These are phyloP conservation scores for Willisornis vidua DNA, from an alignment of 2,113 vertebrate genomes.

Conservation along the genomic window DNA sequence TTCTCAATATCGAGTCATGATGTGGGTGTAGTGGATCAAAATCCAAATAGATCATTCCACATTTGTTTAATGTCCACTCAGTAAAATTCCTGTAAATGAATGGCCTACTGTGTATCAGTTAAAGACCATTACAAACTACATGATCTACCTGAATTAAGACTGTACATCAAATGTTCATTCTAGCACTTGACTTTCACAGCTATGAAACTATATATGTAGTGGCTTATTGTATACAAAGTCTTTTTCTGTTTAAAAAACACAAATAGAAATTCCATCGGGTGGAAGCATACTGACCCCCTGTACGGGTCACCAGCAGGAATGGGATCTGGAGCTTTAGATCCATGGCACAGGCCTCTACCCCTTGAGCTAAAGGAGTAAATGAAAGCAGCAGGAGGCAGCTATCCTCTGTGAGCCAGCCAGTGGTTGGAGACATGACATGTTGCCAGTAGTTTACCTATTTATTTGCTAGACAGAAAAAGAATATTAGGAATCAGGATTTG, in stretches of 20 bases:
- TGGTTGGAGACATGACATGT: slow-evolving; percentile 73
- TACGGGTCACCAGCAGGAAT: slow-evolving; percentile 68
- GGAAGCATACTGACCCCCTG: slow-evolving; percentile 72
- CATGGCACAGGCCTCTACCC: slow-evolving; percentile 68
- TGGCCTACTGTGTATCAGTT: not conserved
- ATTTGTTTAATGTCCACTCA: not conserved
- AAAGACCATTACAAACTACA: not conserved
- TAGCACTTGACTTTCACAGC: not conserved
- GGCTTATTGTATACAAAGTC: slow-evolving; percentile 58
- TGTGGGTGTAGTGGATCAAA: not conserved
- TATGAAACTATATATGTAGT: not conserved
- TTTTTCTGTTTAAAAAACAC: slow-evolving; percentile 60
- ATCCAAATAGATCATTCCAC: not conserved
- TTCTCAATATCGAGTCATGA: not conserved
- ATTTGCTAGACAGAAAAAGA: slow-evolving; percentile 73
- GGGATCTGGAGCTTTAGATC: slow-evolving; percentile 71
- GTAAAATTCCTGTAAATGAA: not conserved
- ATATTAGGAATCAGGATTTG: slow-evolving; percentile 70
- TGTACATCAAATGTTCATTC: not conserved
- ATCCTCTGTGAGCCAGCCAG: slow-evolving; percentile 72
- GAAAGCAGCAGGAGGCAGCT: slow-evolving; percentile 73
- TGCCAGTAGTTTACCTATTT: slow-evolving; percentile 73
- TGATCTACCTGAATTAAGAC: not conserved
- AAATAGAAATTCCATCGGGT: slow-evolving; percentile 72
- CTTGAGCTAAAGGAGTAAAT: slow-evolving; percentile 74